phyloP scores from a whole-genome alignment of 2,888 invertebrate genomes.

The Artemia sinica region DNA sequence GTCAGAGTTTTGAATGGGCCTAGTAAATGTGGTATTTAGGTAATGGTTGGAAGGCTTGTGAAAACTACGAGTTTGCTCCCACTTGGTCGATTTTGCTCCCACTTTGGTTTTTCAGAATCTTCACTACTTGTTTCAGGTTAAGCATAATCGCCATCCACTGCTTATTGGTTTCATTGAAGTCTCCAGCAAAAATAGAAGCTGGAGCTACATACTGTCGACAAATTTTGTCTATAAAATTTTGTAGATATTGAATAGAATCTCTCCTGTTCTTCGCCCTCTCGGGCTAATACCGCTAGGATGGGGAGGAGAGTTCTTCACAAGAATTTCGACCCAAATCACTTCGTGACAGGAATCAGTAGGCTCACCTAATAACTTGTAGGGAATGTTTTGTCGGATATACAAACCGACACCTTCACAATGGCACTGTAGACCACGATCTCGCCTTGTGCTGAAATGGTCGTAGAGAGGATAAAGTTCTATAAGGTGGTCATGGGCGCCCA shows the following conservation, averaged over 20 bases:
- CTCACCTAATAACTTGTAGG: no score
- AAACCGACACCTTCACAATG: no score
- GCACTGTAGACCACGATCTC: no score
- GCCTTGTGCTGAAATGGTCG: no score
- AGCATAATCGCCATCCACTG: background rate
- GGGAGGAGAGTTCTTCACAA: background rate
- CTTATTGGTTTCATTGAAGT: background rate
- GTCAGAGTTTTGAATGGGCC: background rate
- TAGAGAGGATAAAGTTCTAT: no score
- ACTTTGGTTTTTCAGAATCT: background rate
- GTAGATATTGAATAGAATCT: slow-evolving; percentile 1
- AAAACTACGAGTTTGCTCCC: background rate
- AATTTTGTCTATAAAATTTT: background rate
- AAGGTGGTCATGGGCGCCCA: no score
- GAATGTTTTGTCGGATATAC: no score
- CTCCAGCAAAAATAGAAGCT: background rate
- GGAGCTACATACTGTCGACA: background rate
- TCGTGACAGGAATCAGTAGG: no score
- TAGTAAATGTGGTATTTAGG: background rate
- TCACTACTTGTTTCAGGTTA: background rate
- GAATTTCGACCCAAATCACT: background rate
- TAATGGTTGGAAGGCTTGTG: background rate
- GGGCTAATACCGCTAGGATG: slow-evolving; percentile 8
- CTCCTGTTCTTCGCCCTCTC: background rate
- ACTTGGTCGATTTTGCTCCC: background rate